Base-by-base conservation (phyloP, 2,797 vertebrate species). In the Danio tinwini region DNA sequence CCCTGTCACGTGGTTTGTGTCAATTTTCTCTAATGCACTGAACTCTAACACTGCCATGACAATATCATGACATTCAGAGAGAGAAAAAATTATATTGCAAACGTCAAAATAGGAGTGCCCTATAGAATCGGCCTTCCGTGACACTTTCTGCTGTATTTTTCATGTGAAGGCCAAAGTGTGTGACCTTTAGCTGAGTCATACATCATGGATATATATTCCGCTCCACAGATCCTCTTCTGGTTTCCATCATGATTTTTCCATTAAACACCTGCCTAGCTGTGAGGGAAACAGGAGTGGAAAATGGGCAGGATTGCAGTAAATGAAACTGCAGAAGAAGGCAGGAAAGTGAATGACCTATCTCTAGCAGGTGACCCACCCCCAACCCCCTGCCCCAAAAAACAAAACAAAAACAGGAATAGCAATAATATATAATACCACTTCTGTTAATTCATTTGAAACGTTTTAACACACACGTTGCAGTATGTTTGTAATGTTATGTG, bases 221-320 rank as follows among this genome's bases (percentile, higher is more conserved):
- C 58, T 44, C 42, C 17, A 37, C 19, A 75, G 58, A 76, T 75
- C 74, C 74, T 76, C 74, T 62, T 69, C 78, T 81, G 81, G 58
- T 40, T 6, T 63, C n/a, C 6, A 0, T 83, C 72, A 67, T 21
- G 11, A 29, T 70, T 0, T 45, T 12, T 14, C 21, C 59, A 73
- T 74, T 78, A 90, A 90, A 91, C 87, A 86, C 61, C 45, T 44
- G 19, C 52, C 61, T 71, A 81, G 17, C 21, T 53, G 39, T 69
- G 17, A 52, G 65, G 56, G 79, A 19, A 67, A 13, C 63, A 64
- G 70, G 37, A 52, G 56, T 74, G 83, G 77, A 80, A 88, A 86
- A 61, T 58, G 68, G 56, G 50, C 9, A 42, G 63, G 73, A 72
- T 81, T 90, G 74, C 58, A 85, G 74, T 85, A 81, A 81, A 88